These are phyloP conservation scores for Ophraella communa DNA, from an alignment of 2,888 invertebrate genomes.

Conservation along the genomic window DNA sequence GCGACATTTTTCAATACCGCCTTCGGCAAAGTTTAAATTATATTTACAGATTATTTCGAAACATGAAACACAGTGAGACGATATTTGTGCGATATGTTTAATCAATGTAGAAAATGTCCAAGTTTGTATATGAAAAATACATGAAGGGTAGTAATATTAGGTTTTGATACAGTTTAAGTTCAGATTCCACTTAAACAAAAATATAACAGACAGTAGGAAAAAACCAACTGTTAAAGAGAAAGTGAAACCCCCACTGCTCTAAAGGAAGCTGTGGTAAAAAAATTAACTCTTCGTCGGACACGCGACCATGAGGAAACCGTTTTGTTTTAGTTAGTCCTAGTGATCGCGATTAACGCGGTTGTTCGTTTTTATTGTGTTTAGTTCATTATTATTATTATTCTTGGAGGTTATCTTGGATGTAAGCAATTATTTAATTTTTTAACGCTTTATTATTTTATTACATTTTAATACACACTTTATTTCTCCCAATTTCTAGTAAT, in stretches of 20 bases:
- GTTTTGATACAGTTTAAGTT: neutral
- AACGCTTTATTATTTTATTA: too few relatives aligned
- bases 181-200: neutral
- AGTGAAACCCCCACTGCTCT: constrained; percentile 38
- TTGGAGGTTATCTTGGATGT: constrained; percentile 39
- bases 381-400: constrained; percentile 7
- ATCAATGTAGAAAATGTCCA: too few relatives aligned
- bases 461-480: too few relatives aligned
- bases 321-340: constrained; percentile 31
- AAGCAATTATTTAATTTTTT: too few relatives aligned
- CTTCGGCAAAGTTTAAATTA: too few relatives aligned
- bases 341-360: constrained; percentile 33
- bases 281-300: constrained; percentile 37
- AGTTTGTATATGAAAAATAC: too few relatives aligned
- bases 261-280: constrained; percentile 37
- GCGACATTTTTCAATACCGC: too few relatives aligned
- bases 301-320: constrained; percentile 34
- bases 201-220: constrained; percentile 2
- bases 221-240: constrained; percentile 36
- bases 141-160: neutral
- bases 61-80: too few relatives aligned
- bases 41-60: too few relatives aligned
- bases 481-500: too few relatives aligned
- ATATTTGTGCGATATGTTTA: too few relatives aligned
- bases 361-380: constrained; percentile 30